Conservation (phyloP, 2,113 vertebrate species). For the Rutilus rutilus region DNA sequence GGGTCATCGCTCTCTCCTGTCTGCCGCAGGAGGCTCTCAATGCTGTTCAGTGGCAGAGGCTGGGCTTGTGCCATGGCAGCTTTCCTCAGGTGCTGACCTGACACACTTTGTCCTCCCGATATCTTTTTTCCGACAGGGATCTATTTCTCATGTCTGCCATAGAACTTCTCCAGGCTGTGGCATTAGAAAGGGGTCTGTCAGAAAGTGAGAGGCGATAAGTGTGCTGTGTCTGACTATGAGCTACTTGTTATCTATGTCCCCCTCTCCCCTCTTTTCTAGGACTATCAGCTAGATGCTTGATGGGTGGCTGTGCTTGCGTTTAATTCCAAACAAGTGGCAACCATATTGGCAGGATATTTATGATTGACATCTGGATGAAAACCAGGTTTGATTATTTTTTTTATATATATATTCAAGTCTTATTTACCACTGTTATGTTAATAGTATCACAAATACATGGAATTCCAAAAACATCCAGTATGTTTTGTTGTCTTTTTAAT, state of each 20-base stretch:
- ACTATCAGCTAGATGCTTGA: constrained; percentile 46
- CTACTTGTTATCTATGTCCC: constrained; percentile 76
- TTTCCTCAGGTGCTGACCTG: constrained; percentile 67
- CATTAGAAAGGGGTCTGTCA: constrained; percentile 78
- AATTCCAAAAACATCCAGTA: neutral
- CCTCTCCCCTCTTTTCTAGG: constrained; percentile 63
- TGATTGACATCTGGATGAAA: neutral
- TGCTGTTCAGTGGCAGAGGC: constrained; percentile 52
- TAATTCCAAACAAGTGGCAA: constrained; percentile 43
- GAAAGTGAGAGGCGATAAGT: constrained; percentile 74
- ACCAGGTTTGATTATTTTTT: neutral
- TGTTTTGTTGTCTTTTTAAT: neutral
- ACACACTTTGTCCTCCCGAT: constrained; percentile 70
- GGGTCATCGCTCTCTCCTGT: constrained; percentile 53
- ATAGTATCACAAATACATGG: constrained; percentile 10
- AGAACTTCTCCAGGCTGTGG: constrained; percentile 62
- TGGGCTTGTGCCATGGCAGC: constrained; percentile 58
- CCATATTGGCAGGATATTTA: neutral
- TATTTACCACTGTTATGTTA: neutral
- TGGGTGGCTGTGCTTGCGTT: constrained; percentile 4
- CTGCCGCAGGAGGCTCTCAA: constrained; percentile 51
- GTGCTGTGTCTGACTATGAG: constrained; percentile 67
- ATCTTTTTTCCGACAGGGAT: constrained; percentile 73
- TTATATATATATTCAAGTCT: neutral
- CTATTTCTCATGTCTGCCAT: constrained; percentile 64